A percentile compares a stretch with the other conserved stretches of the same genome.
These are phyloP conservation scores for Lepus europaeus DNA, from an alignment of 2,113 vertebrate genomes.

Conservation along the genomic window DNA sequence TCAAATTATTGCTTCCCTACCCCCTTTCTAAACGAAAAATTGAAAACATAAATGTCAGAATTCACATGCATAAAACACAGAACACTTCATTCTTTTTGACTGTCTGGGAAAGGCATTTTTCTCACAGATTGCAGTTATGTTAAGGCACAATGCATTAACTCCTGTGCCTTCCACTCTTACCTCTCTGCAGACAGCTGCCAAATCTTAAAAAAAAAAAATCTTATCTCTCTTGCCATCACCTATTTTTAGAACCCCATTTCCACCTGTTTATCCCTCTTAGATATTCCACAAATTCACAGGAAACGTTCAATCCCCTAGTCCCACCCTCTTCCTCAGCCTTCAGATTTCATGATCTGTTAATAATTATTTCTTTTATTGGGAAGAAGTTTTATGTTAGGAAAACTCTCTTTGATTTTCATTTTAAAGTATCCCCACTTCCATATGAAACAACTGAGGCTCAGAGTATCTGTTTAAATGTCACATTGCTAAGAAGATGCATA, in stretches of 20 bases:
- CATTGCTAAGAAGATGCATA: background rate
- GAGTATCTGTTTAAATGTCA: background rate
- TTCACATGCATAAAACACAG: background rate
- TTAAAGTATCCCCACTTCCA: background rate
- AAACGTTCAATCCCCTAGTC: background rate
- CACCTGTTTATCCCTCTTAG: background rate
- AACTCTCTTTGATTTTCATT: conserved; percentile 22
- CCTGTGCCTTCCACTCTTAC: background rate
- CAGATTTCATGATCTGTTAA: background rate
- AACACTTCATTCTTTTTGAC: background rate
- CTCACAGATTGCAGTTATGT: background rate
- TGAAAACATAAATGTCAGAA: background rate
- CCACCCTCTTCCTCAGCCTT: background rate
- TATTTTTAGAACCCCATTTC: background rate
- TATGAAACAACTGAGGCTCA: background rate
- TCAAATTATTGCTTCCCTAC: background rate
- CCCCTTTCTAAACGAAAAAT: background rate
- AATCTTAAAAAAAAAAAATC: background rate
- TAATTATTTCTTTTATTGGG: background rate
- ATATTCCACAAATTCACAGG: background rate
- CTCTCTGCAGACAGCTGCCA: background rate
- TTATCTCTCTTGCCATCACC: background rate
- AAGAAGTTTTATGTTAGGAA: too few species aligned
- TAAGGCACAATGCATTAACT: background rate
- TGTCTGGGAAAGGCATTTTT: background rate